These are phyloP conservation scores for Tromatobia lineatoria DNA, from an alignment of 2,888 invertebrate species.

Conservation along the genomic window DNA sequence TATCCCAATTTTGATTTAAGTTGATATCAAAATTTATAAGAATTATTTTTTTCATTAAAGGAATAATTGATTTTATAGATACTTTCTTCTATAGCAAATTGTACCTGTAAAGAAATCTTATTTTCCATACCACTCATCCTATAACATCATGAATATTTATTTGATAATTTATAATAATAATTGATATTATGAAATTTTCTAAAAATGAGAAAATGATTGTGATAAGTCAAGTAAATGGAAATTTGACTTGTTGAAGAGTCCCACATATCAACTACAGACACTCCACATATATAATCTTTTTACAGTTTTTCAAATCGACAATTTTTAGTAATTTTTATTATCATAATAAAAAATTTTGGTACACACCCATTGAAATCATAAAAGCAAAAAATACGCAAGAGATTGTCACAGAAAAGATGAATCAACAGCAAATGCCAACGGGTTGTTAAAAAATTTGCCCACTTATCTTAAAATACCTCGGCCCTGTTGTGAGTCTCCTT, in stretches of 20 bases:
- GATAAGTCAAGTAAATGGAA: neutral
- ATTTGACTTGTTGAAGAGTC: neutral
- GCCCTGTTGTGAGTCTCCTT: neutral
- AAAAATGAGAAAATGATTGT: neutral
- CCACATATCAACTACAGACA: neutral
- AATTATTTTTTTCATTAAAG: too few relatives aligned
- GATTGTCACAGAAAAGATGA: constrained; percentile 12
- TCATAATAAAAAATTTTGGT: too few relatives aligned
- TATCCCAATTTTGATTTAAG: neutral
- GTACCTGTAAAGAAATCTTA: too few relatives aligned
- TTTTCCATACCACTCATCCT: too few relatives aligned
- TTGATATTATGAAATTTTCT: neutral
- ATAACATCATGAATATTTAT: neutral
- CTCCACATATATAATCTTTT: neutral
- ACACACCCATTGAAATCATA: neutral
- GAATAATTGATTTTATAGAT: too few relatives aligned
- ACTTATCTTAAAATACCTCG: constrained; percentile 30
- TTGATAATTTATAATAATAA: neutral
- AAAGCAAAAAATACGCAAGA: neutral
- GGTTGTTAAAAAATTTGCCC: constrained; percentile 5
- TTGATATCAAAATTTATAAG: too few relatives aligned
- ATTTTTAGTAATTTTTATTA: too few relatives aligned
- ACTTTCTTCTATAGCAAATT: too few relatives aligned
- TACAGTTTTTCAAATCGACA: too few relatives aligned
- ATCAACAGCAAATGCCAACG: neutral